These are phyloP conservation scores for Neomonachus schauinslandi DNA, from an alignment of 2,113 vertebrate genomes.

Conservation along the genomic window DNA sequence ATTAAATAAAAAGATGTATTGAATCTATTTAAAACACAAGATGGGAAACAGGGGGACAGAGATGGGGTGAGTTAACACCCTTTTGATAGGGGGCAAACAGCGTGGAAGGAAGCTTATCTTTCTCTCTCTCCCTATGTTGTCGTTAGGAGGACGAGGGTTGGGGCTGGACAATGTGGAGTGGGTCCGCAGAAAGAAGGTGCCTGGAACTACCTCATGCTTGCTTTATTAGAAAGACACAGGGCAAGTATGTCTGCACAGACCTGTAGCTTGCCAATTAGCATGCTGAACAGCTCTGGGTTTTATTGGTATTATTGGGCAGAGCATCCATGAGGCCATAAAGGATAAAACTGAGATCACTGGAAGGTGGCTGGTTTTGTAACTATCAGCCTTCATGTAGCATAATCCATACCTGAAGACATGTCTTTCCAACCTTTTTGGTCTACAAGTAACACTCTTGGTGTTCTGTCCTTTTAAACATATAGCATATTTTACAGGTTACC, in stretches of 20 bases:
- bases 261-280: not conserved
- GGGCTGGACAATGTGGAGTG: not conserved
- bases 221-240: not conserved
- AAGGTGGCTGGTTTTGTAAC: not conserved
- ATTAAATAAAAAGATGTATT: not conserved
- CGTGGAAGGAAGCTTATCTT: not conserved
- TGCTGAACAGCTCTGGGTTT: not conserved
- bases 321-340: not conserved
- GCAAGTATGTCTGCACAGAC: not conserved
- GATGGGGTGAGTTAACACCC: not conserved
- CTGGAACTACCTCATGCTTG: not conserved
- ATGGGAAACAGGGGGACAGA: not conserved
- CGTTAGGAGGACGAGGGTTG: not conserved
- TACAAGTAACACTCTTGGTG: not conserved
- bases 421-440: not conserved
- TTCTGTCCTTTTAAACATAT: not conserved
- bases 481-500: not conserved
- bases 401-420: not conserved
- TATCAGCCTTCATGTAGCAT: not conserved
- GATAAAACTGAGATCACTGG: not conserved
- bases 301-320: not conserved
- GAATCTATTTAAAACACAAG: not conserved
- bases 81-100: not conserved
- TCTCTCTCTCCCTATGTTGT: not conserved
- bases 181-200: not conserved